These are phyloP conservation scores for Anastrepha obliqua DNA, from an alignment of 1,140 invertebrate species.

Conservation along the genomic window DNA sequence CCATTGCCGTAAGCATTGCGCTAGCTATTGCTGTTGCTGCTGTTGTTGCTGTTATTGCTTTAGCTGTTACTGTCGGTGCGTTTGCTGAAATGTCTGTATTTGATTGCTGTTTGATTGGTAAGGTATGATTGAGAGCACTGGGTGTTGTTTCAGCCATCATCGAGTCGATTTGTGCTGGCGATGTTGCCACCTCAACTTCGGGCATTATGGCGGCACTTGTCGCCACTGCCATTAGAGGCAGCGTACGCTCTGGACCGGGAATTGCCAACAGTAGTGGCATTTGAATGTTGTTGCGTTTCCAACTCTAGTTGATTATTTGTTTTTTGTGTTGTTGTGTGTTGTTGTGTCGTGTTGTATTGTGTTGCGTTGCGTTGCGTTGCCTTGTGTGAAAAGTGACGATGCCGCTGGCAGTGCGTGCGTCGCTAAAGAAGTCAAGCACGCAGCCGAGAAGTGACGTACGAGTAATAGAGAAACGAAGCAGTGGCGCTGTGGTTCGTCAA, in stretches of 20 bases:
- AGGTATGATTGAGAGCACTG: constrained; percentile 56
- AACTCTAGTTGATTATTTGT: constrained; percentile 43
- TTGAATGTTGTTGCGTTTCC: constrained; percentile 50
- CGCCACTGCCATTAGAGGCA: constrained; percentile 49
- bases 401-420: background rate
- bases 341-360: background rate
- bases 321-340: background rate
- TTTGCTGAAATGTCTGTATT: constrained; percentile 11
- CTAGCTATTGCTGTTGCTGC: constrained; percentile 58
- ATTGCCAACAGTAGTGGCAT: constrained; percentile 64
- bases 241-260: constrained; percentile 63
- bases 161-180: constrained; percentile 65
- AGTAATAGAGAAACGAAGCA: background rate
- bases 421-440: background rate
- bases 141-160: constrained; percentile 55
- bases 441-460: background rate
- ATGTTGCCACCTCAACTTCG: constrained; percentile 39
- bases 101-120: constrained; percentile 56
- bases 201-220: background rate
- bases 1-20: background rate
- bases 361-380: background rate
- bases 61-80: constrained; percentile 39
- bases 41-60: constrained; percentile 58
- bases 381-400: background rate
- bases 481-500: constrained; percentile 65